Evolutionary conservation across 1,140 invertebrate genomes (phyloP).

Genomic region (Ectropis grisescens): DNA sequence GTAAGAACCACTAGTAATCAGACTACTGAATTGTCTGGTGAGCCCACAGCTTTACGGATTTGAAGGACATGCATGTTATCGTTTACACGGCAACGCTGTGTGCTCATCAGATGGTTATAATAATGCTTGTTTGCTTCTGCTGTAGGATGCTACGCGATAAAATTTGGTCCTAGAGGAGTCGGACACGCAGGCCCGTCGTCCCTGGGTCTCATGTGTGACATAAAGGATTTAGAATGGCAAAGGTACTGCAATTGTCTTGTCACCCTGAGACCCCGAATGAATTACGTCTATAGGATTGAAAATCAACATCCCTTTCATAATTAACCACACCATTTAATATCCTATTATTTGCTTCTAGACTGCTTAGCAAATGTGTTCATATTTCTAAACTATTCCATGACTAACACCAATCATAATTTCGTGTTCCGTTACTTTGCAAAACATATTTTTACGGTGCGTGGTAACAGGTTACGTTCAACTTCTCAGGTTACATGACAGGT

Average conservation of each 20-base stretch:
- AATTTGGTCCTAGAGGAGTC: constrained; percentile 90
- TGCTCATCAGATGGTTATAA: constrained; percentile 31
- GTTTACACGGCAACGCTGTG: constrained; percentile 25
- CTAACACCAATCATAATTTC: no score
- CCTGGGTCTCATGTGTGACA: constrained; percentile 78
- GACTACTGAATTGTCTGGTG: constrained; percentile 20
- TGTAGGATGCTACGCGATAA: constrained; percentile 83
- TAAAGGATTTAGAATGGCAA: constrained; percentile 75
- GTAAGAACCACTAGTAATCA: constrained; percentile 65
- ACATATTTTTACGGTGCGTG: neutral
- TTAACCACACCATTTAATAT: constrained; percentile 19
- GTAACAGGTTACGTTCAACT: constrained; percentile 25
- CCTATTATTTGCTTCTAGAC: constrained; percentile 32
- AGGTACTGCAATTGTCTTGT: constrained; percentile 59
- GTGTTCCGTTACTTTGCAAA: no score
- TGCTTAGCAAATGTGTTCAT: constrained; percentile 34
- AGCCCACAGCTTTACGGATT: constrained; percentile 40
- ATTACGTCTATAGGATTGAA: constrained; percentile 29
- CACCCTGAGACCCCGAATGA: constrained; percentile 11
- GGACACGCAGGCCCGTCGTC: constrained; percentile 87
- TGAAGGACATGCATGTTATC: no score
- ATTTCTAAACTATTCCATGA: constrained; percentile 1
- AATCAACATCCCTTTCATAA: constrained; percentile 9
- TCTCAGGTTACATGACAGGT: constrained; percentile 61
- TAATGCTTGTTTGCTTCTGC: constrained; percentile 63